Evolutionary conservation across 2,113 vertebrate genomes (phyloP).

Genomic region (Corapipo altera): DNA sequence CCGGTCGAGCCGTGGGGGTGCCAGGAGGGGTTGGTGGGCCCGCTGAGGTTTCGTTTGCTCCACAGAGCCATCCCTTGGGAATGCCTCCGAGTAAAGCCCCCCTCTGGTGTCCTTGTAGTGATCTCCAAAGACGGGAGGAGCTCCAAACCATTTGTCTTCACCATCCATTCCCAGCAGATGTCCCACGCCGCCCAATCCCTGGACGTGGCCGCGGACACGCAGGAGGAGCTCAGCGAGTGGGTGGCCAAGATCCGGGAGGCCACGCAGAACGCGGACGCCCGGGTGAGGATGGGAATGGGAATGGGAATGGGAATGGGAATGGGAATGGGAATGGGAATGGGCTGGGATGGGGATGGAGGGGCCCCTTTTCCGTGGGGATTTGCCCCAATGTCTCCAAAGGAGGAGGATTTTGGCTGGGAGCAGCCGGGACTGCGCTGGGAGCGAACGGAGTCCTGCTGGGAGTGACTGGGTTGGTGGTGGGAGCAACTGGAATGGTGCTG

Average conservation of each 20-base stretch:
- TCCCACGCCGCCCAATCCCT: conserved; percentile 75
- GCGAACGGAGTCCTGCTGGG: no score
- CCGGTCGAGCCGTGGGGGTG: neutral
- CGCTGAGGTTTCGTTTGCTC: conserved; percentile 8
- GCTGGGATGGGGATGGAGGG: neutral
- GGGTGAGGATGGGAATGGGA: conserved; percentile 60
- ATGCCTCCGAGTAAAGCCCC: conserved; percentile 76
- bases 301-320: no score
- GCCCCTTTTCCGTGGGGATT: neutral
- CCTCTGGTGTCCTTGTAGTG: conserved; percentile 74
- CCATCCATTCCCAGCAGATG: conserved; percentile 82
- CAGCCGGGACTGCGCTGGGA: no score
- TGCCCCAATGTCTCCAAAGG: neutral
- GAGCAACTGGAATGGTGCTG: no score
- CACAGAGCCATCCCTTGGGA: conserved; percentile 31
- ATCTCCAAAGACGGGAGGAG: conserved; percentile 88
- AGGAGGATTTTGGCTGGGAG: neutral
- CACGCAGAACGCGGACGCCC: conserved; percentile 90
- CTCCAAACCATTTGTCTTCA: conserved; percentile 91
- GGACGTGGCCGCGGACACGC: conserved; percentile 86
- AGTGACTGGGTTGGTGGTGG: no score
- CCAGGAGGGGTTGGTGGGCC: neutral
- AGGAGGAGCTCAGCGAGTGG: conserved; percentile 95
- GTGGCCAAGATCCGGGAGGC: conserved; percentile 93
- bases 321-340: no score